These are phyloP conservation scores for Chelon labrosus DNA, from an alignment of 2,797 vertebrate genomes.

Conservation along the genomic window DNA sequence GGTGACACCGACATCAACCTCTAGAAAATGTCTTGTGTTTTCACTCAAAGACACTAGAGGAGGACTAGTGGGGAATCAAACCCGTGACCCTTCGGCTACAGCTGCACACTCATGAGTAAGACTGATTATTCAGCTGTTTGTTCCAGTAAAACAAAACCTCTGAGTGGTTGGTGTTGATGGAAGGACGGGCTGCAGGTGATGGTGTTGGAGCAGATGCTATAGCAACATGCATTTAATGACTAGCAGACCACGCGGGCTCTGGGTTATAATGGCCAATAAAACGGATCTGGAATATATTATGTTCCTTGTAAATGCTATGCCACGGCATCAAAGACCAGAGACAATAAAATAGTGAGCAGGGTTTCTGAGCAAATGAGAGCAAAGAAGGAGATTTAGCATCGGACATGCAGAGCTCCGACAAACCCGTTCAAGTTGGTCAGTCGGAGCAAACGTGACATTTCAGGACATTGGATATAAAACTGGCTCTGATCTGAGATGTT, in stretches of 20 bases:
- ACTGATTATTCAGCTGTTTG: slow-evolving; percentile 17
- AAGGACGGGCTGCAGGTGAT: slow-evolving; percentile 65
- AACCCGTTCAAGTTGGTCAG: slow-evolving; percentile 34
- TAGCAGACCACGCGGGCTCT: slow-evolving; percentile 57
- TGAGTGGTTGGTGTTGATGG: slow-evolving; percentile 22
- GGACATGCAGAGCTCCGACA: slow-evolving; percentile 10
- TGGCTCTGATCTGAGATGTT: slow-evolving; percentile 31
- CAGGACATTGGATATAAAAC: neutral
- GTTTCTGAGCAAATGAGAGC: slow-evolving; percentile 54
- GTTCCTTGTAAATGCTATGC: slow-evolving; percentile 75
- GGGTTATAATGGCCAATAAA: slow-evolving; percentile 76
- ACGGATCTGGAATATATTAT: slow-evolving; percentile 76
- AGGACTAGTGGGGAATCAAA: no score
- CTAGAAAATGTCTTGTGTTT: neutral
- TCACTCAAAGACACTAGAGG: no score
- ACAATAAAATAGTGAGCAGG: slow-evolving; percentile 52
- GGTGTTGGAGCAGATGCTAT: slow-evolving; percentile 59
- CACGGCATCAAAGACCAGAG: slow-evolving; percentile 74
- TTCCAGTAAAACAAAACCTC: neutral
- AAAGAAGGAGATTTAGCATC: slow-evolving; percentile 46
- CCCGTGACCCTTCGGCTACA: no score
- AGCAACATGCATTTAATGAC: slow-evolving; percentile 71
- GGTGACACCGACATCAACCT: neutral
- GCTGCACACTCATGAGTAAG: neutral
- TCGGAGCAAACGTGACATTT: slow-evolving; percentile 33